Evolutionary conservation across 2,888 invertebrate species (phyloP).

Genomic region (Chrysodeixis includens): DNA sequence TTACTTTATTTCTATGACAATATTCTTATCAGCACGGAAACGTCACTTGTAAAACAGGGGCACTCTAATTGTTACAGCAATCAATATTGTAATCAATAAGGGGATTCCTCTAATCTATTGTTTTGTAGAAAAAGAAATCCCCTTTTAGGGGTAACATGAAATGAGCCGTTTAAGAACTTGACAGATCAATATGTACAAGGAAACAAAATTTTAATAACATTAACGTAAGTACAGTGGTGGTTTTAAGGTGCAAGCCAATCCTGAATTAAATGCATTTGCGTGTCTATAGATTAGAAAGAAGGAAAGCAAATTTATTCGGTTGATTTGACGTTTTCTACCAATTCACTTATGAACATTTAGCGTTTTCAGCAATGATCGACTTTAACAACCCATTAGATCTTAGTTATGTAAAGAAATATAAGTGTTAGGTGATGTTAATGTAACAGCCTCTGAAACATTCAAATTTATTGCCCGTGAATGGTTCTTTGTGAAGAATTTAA

Average conservation of each 20-base stretch:
- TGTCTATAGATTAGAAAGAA: background rate
- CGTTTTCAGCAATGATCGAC: background rate
- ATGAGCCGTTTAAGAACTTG: background rate
- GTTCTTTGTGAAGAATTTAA: constrained; percentile 53
- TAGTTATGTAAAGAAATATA: background rate
- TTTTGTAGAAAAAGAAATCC: background rate
- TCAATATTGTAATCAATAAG: background rate
- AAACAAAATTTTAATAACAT: background rate
- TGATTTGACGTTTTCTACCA: background rate
- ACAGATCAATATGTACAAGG: background rate
- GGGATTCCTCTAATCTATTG: background rate
- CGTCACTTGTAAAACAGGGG: background rate
- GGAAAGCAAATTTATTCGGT: background rate
- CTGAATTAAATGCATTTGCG: background rate
- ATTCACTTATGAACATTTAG: background rate
- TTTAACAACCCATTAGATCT: background rate
- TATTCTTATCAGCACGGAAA: background rate
- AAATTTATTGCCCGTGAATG: constrained; percentile 36
- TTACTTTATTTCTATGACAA: background rate
- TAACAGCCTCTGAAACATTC: background rate
- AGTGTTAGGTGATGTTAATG: background rate
- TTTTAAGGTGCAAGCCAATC: no score
- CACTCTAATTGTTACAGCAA: background rate
- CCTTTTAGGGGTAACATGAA: background rate
- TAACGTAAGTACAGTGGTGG: background rate